Evolutionary conservation across 2,113 vertebrate genomes (phyloP).

Genomic region (Daboia siamensis): DNA sequence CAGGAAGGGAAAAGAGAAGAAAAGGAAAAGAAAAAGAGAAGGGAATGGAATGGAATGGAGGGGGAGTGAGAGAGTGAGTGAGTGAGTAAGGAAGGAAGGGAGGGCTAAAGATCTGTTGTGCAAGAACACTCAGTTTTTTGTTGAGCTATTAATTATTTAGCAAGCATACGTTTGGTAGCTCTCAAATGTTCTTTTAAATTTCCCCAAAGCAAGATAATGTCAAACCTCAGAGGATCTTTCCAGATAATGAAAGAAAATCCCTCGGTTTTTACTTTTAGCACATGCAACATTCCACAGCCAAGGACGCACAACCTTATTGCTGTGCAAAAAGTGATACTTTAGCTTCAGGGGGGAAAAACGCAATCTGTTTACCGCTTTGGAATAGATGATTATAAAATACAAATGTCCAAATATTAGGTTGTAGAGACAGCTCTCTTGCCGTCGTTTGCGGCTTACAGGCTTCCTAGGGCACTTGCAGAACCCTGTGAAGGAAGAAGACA

Average conservation of each 20-base stretch:
- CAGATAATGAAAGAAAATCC: background rate
- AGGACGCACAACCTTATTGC: no score
- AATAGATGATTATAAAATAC: background rate
- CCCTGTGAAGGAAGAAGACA: background rate
- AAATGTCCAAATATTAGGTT: background rate
- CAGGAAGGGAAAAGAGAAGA: background rate
- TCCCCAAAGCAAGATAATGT: background rate
- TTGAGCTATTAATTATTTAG: slow-evolving; percentile 41
- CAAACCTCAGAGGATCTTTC: background rate
- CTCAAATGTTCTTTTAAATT: slow-evolving; percentile 35
- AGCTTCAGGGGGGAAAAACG: accelerated
- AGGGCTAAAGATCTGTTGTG: background rate
- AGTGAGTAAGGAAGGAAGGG: background rate
- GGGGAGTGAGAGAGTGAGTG: no score
- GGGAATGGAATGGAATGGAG: no score
- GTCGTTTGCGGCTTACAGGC: background rate
- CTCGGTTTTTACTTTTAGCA: background rate
- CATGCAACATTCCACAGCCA: background rate
- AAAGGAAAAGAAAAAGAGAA: no score
- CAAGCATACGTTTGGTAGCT: slow-evolving; percentile 19
- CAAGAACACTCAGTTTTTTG: slow-evolving; percentile 31
- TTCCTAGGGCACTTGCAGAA: background rate
- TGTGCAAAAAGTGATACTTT: background rate
- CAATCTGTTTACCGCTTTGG: background rate
- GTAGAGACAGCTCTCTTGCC: background rate